These are phyloP conservation scores for Lepidurus couesii DNA, from an alignment of 1,140 invertebrate species.

Conservation along the genomic window DNA sequence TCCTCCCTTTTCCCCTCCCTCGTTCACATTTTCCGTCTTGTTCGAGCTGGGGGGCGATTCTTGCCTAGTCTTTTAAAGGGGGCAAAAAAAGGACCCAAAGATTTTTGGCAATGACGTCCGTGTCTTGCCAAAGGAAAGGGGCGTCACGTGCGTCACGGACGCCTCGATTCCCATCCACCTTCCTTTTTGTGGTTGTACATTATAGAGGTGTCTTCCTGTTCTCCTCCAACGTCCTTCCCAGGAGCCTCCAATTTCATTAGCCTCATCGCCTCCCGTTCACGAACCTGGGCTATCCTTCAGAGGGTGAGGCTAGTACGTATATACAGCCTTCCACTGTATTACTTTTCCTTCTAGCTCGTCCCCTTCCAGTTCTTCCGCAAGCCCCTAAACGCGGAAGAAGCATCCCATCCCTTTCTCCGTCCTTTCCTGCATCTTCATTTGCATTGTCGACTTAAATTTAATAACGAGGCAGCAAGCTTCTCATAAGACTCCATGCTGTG, in stretches of 20 bases:
- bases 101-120: neutral
- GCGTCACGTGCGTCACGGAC: neutral
- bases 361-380: no score
- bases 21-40: no score
- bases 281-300: neutral
- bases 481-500: neutral
- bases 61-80: neutral
- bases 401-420: neutral
- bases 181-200: neutral
- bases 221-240: neutral
- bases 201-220: neutral
- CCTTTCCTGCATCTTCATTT: neutral
- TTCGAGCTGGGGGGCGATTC: no score
- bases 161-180: neutral
- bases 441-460: neutral
- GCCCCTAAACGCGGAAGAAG: no score
- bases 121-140: neutral
- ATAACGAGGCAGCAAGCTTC: neutral
- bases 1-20: no score
- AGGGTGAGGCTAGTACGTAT: neutral
- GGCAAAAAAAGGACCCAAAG: neutral
- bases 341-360: no score
- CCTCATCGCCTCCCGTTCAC: neutral
- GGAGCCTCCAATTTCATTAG: neutral
- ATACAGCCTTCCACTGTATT: neutral